Conservation (phyloP, 2,888 invertebrate genomes). For the Drosophila mimetica region DNA sequence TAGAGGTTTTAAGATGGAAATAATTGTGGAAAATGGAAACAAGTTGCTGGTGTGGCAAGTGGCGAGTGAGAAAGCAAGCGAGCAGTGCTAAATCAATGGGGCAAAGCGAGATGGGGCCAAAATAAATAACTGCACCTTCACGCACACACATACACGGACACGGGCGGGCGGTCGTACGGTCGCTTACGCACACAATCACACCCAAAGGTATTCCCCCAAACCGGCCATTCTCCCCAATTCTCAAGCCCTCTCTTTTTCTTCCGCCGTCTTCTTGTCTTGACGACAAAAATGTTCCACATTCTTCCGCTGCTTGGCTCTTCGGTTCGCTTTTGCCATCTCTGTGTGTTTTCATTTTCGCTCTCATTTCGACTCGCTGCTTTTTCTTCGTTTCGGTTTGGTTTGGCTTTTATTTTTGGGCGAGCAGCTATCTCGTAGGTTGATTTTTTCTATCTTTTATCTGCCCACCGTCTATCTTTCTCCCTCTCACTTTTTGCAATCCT, state of each 20-base stretch:
- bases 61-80: constrained; percentile 25
- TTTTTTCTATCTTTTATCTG: constrained; percentile 38
- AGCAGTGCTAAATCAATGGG: constrained; percentile 66
- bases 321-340: constrained; percentile 47
- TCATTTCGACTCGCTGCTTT: constrained; percentile 64
- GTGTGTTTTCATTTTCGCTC: constrained; percentile 75
- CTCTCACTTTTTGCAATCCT: constrained; percentile 32
- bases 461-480: constrained; percentile 34
- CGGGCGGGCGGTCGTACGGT: neutral
- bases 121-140: constrained; percentile 70
- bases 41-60: constrained; percentile 31
- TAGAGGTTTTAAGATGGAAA: neutral
- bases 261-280: constrained; percentile 35
- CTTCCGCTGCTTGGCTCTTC: constrained; percentile 58
- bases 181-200: constrained; percentile 36
- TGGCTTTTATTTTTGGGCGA: constrained; percentile 58
- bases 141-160: constrained; percentile 29
- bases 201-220: constrained; percentile 77
- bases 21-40: constrained; percentile 6
- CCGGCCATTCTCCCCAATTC: constrained; percentile 38
- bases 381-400: constrained; percentile 31
- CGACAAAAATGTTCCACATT: constrained; percentile 74
- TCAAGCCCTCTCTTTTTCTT: constrained; percentile 5
- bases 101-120: constrained; percentile 54
- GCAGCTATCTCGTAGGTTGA: constrained; percentile 43